Percentiles rank a stretch among this genome's conserved stretches.
These are phyloP conservation scores for Centrocercus urophasianus DNA, from an alignment of 2,113 vertebrate species.

Conservation along the genomic window DNA sequence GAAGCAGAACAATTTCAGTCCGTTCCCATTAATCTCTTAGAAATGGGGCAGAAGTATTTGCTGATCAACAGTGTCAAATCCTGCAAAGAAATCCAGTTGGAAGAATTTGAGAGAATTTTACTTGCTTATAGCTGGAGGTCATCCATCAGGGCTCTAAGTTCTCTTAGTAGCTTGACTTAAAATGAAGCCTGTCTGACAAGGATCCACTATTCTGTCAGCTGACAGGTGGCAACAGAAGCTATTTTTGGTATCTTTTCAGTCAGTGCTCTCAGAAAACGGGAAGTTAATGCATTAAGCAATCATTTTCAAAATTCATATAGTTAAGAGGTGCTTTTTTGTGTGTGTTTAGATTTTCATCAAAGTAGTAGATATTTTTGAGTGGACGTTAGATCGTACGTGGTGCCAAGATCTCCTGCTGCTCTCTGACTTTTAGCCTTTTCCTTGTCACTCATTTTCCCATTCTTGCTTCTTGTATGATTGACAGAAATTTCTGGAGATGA, in stretches of 20 bases:
- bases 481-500: not conserved
- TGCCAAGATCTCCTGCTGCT: not conserved
- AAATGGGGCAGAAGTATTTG: conserved; percentile 48
- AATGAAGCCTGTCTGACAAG: conserved; percentile 39
- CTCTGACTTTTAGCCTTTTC: not conserved
- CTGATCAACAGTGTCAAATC: conserved; percentile 44
- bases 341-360: not conserved
- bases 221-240: not conserved
- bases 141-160: not conserved
- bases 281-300: not conserved
- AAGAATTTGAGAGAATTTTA: conserved; percentile 49
- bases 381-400: not conserved
- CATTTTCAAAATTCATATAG: not conserved
- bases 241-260: conserved; percentile 9
- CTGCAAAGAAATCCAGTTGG: conserved; percentile 32
- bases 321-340: not conserved
- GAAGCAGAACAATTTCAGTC: conserved; percentile 8
- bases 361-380: not conserved
- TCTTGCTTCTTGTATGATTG: not conserved
- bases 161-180: conserved; percentile 10
- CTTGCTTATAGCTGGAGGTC: conserved; percentile 20
- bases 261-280: not conserved
- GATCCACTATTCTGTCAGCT: conserved; percentile 12
- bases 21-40: conserved; percentile 20
- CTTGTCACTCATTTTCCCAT: not conserved